Conservation (phyloP, 2,888 invertebrate species). For the Lottia gigantea region DNA sequence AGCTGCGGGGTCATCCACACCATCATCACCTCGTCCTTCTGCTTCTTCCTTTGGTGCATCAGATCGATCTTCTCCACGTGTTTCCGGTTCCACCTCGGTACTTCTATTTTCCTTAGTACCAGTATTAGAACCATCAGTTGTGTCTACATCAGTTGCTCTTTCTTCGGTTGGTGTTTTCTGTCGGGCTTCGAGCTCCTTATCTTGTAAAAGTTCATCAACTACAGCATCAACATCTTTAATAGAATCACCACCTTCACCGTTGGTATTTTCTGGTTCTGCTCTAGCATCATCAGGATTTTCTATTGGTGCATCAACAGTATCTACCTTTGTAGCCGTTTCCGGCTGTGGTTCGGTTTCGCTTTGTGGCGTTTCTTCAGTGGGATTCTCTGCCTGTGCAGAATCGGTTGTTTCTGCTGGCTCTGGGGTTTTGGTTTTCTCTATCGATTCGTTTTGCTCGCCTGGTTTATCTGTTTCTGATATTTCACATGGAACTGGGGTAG, state of each 20-base stretch:
- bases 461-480: neutral
- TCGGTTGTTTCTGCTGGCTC: neutral
- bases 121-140: neutral
- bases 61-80: slow-evolving; percentile 4
- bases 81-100: neutral
- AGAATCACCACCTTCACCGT: neutral
- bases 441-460: neutral
- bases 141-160: neutral
- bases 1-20: slow-evolving; percentile 9
- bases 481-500: neutral
- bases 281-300: neutral
- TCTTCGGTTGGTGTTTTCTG: neutral
- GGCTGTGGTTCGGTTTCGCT: neutral
- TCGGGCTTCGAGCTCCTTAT: neutral
- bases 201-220: neutral
- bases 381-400: neutral
- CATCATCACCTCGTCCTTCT: neutral
- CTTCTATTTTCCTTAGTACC: neutral
- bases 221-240: slow-evolving; percentile 2
- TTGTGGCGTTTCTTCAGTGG: neutral
- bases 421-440: neutral
- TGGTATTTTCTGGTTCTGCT: neutral
- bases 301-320: neutral
- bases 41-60: neutral
- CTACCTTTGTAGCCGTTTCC: neutral